phyloP scores from a whole-genome alignment of 2,797 vertebrate genomes.

The Dendrocincla tyrannina region DNA sequence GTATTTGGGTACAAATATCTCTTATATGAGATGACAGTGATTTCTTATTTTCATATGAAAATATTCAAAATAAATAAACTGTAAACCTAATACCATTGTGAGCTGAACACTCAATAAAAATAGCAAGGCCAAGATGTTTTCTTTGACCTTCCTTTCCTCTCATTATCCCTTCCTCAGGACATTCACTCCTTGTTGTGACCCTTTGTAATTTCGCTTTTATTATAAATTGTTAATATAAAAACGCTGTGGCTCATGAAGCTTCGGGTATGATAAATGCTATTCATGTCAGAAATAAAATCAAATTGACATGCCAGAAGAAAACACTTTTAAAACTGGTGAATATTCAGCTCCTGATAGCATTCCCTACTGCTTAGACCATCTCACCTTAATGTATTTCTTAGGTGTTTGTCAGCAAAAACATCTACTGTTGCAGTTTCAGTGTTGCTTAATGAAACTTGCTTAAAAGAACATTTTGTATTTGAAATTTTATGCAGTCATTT shows the following conservation, averaged over 20 bases:
- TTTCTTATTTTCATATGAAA: background rate
- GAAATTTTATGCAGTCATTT: background rate
- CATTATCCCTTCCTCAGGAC: slow-evolving; percentile 30
- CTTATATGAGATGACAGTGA: background rate
- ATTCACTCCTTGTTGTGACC: slow-evolving; percentile 42
- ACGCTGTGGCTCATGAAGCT: slow-evolving; percentile 49
- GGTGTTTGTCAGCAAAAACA: background rate
- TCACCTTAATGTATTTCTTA: background rate
- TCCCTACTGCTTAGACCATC: background rate
- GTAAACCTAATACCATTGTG: background rate
- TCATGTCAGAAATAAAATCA: slow-evolving; percentile 49
- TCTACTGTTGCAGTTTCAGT: background rate
- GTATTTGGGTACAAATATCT: background rate
- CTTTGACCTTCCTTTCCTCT: slow-evolving; percentile 50
- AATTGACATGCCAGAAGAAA: slow-evolving; percentile 35
- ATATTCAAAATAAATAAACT: background rate
- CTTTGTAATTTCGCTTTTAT: slow-evolving; percentile 58
- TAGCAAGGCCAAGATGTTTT: background rate
- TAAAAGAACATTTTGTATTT: background rate
- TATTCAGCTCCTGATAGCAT: background rate
- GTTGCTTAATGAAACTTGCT: background rate
- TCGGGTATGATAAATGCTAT: slow-evolving; percentile 6
- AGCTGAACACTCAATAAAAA: background rate
- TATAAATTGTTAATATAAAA: slow-evolving; percentile 61
- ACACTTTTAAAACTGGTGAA: slow-evolving; percentile 1